Evolutionary conservation across 2,797 vertebrate species (phyloP).

Genomic region (Malacoctenus gilli): DNA sequence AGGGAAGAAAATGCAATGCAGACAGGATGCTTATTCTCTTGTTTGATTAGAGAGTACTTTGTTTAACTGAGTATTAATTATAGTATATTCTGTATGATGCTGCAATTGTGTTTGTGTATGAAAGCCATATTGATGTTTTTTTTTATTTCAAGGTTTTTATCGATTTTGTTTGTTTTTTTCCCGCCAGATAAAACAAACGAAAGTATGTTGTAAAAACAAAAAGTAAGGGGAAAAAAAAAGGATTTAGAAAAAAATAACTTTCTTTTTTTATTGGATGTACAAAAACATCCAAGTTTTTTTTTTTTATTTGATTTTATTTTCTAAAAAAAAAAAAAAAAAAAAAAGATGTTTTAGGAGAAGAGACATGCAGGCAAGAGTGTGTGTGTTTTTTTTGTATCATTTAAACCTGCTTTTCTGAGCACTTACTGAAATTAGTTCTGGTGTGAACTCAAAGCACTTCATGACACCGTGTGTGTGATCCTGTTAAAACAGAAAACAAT

Average conservation of each 20-base stretch:
- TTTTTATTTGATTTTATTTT: slow-evolving; percentile 41
- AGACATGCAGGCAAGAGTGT: slow-evolving; percentile 59
- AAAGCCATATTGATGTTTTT: slow-evolving; percentile 76
- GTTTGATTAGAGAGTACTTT: slow-evolving; percentile 49
- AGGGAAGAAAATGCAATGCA: slow-evolving; percentile 72
- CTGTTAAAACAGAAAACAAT: slow-evolving; percentile 71
- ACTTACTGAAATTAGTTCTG: slow-evolving; percentile 78
- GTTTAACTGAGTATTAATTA: slow-evolving; percentile 68
- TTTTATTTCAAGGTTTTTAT: slow-evolving; percentile 26
- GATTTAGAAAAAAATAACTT: slow-evolving; percentile 43
- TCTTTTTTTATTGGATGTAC: slow-evolving; percentile 55
- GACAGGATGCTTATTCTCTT: slow-evolving; percentile 58
- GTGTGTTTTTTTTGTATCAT: slow-evolving; percentile 29
- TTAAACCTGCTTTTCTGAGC: slow-evolving; percentile 70
- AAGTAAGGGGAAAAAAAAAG: slow-evolving; percentile 9
- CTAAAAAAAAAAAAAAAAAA: slow-evolving; percentile 50
- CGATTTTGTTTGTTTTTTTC: slow-evolving; percentile 25
- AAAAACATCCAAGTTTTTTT: slow-evolving; percentile 47
- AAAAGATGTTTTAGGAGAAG: slow-evolving; percentile 42
- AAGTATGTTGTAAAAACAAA: slow-evolving; percentile 18
- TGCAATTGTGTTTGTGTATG: slow-evolving; percentile 70
- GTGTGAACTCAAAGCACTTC: slow-evolving; percentile 80
- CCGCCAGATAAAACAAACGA: slow-evolving; percentile 37
- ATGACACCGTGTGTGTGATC: slow-evolving; percentile 62
- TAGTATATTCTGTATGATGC: slow-evolving; percentile 66